Evolutionary conservation across 2,113 vertebrate species (phyloP).

Genomic region (Scomber scombrus): DNA sequence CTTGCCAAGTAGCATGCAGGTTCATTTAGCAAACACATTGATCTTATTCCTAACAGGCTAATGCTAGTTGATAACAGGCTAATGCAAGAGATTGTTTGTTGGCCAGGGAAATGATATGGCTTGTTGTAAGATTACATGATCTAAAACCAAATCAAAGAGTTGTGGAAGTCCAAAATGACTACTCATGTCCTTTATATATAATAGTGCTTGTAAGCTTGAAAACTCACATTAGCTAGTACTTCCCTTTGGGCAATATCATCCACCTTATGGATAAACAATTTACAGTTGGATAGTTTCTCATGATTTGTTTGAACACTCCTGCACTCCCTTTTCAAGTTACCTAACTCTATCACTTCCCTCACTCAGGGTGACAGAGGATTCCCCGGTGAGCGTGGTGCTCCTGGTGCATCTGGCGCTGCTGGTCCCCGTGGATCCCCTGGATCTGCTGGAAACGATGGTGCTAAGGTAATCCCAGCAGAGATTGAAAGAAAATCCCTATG

Average conservation of each 20-base stretch:
- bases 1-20: not conserved
- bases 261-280: too few relatives aligned
- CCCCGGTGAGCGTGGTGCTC: slow-evolving; percentile 94
- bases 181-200: not conserved
- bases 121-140: too few relatives aligned
- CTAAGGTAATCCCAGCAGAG: slow-evolving; percentile 88
- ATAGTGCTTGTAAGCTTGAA: too few relatives aligned
- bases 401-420: slow-evolving; percentile 89
- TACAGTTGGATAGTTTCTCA: not conserved
- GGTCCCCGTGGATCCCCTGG: slow-evolving; percentile 93
- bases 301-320: not conserved
- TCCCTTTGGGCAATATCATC: not conserved
- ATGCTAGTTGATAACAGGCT: not conserved
- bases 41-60: not conserved
- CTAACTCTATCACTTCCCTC: not conserved
- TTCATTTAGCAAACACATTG: not conserved
- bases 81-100: not conserved
- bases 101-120: not conserved
- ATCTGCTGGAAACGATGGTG: slow-evolving; percentile 94
- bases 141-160: not conserved
- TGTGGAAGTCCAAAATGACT: not conserved
- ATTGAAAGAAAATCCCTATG: not conserved
- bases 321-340: not conserved
- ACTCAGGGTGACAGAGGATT: slow-evolving; percentile 96
- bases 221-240: too few relatives aligned